Base-by-base conservation (phyloP, 2,888 invertebrate species). In the Epistrophella euchroma region DNA sequence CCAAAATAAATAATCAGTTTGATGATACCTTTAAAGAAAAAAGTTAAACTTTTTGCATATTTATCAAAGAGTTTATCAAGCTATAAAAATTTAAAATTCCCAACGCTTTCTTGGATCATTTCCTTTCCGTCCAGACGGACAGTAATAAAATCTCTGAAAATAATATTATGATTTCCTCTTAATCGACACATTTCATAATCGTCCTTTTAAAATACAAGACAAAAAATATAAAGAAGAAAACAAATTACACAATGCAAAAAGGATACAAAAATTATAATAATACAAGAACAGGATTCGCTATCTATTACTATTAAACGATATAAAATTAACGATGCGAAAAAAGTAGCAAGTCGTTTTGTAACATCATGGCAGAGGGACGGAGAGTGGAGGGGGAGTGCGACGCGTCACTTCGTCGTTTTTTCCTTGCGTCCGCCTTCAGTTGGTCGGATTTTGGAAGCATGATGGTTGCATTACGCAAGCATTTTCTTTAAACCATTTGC, bases 401-500 rank as follows among this genome's bases (percentile, higher is more conserved):
- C 11, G 17, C 7, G 2, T 25, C 19, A 5, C 17, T 1, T 6
- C 15, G 50, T 25, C 50, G 19, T 17, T 35, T 17, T 35, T 58
- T 10, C 19, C 0, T 60, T 22, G 22, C 3, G 37, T 40, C 60
- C 22, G 37, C 19, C 7, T 22, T 22, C 15, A 58, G 19, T 58
- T 58, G 35, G 47, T 47, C 19, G 43, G 6, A 45, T 62, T 45
- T 40, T 25, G 9, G 60, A 71, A 43, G 43, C 43, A 64, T 37
- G 70, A 70, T 28, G 70, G 79, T 74, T 84, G 84, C 84, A 84
- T 84, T 84, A 84, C 79, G 64, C 84, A 79, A 80, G 71, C 64
- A 77, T 86, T 86, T 86, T 77, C 73, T 58, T 81, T n/a, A n/a
- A 81, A 82, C 76, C 73, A 86, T 86, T 86, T 81, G 85, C 81